Evolutionary conservation across 2,797 vertebrate genomes (phyloP), one percentile per base, ranked within the genome.

Genomic region (Apodemus agrarius): DNA sequence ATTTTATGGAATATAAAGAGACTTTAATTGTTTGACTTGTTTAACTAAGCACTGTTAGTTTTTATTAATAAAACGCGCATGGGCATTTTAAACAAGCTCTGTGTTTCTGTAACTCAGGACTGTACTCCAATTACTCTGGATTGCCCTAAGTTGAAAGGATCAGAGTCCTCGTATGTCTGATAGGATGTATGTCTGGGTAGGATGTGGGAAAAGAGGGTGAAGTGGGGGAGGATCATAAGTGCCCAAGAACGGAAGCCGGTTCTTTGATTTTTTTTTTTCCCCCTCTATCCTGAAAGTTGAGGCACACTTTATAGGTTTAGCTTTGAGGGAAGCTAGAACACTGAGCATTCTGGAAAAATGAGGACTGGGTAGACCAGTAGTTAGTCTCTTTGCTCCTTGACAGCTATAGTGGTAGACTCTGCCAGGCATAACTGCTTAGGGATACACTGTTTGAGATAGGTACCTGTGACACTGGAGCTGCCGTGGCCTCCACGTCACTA

Each of bases 31-130:
- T 99, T 98, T 98, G 98, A 98, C 98, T 98, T 99, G 98, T 99
- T 99, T 99, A 98, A 98, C 98, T 98, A 98, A 98, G 98, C 98
- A 98, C 98, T 99, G 98, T 99, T 99, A 98, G 98, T 99, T 99
- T 99, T 99, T 99, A 99, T 99, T 99, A 99, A 99, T 99, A 98
- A 99, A 99, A 98, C 95, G 98, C 98, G 98, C 98, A 99, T 99
- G 98, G 98, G 98, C 99, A 99, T 99, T 99, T 99, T 98, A 98
- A 98, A 98, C 97, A 97, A 98, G 96, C 97, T 98, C 97, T 97
- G 98, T 98, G 98, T 98, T 98, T 98, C 97, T 98, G 97, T 98
- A 96, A 98, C 98, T 96, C 96, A 97, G 98, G 97, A 72, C 96
- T 84, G 89, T 90, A 69, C 43, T 91, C 59, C 61, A 95, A 94